Evolutionary conservation across 2,888 invertebrate species (phyloP).

Genomic region (Heterodera filipjevi): DNA sequence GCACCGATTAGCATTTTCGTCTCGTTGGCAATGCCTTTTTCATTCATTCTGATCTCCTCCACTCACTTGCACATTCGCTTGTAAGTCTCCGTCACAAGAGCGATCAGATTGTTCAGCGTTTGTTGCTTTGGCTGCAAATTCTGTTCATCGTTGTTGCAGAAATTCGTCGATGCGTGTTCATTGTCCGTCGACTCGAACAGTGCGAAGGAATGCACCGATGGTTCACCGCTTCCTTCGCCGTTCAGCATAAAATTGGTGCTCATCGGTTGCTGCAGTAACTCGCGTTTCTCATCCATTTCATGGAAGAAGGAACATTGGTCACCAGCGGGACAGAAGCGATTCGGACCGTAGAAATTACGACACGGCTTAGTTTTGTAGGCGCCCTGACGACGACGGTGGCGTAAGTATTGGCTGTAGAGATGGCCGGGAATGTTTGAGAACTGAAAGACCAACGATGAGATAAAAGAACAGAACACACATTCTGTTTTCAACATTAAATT

Average conservation of each 20-base stretch:
- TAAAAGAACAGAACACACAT: too few species aligned
- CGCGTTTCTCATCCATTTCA: slow-evolving; percentile 13
- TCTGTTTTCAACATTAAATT: too few species aligned
- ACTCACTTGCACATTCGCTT: not conserved
- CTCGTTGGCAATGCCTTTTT: too few species aligned
- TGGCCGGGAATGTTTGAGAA: slow-evolving; percentile 25
- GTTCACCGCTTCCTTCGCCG: not conserved
- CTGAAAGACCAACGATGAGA: not conserved
- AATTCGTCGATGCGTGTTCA: not conserved
- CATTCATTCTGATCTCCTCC: not conserved
- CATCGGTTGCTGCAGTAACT: not conserved
- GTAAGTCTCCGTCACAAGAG: not conserved
- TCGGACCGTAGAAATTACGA: not conserved
- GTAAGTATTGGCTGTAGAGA: slow-evolving; percentile 25
- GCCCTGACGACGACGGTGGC: slow-evolving; percentile 23
- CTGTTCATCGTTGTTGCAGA: not conserved
- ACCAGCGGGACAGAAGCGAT: not conserved
- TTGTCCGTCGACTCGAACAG: not conserved
- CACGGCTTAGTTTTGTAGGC: slow-evolving; percentile 19
- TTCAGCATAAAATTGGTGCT: not conserved
- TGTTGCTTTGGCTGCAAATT: not conserved
- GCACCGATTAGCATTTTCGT: too few species aligned
- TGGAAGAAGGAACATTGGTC: slow-evolving; percentile 8
- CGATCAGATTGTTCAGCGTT: slow-evolving; percentile 6
- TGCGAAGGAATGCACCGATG: not conserved